Evolutionary conservation across 2,888 invertebrate species (phyloP).

Genomic region (Nomada fabriciana): DNA sequence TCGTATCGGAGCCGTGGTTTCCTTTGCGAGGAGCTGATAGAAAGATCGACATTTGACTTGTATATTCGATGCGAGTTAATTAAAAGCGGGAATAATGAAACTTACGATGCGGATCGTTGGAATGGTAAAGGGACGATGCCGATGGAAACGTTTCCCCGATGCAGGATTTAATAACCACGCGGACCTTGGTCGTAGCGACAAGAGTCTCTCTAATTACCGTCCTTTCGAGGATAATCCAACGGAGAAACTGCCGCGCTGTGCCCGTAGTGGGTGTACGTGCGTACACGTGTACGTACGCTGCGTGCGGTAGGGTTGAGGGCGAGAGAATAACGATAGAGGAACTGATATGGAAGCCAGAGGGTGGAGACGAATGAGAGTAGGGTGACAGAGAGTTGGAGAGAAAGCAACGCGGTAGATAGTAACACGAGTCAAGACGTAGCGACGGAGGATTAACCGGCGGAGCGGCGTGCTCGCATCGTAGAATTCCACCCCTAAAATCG

Average conservation of each 20-base stretch:
- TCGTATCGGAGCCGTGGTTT: neutral
- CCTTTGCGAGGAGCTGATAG: slow-evolving; percentile 16
- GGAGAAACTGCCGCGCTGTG: slow-evolving; percentile 26
- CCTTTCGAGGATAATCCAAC: slow-evolving; percentile 28
- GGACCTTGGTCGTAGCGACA: slow-evolving; percentile 7
- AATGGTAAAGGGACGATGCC: slow-evolving; percentile 18
- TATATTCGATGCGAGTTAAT: slow-evolving; percentile 37
- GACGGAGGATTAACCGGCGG: slow-evolving; percentile 70
- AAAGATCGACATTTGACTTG: slow-evolving; percentile 20
- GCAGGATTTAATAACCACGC: slow-evolving; percentile 38
- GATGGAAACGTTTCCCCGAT: slow-evolving; percentile 17
- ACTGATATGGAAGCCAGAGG: neutral
- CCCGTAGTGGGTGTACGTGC: neutral
- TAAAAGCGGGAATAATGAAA: slow-evolving; percentile 28
- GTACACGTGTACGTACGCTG: neutral
- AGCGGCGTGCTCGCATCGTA: slow-evolving; percentile 67
- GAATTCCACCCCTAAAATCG: slow-evolving; percentile 67
- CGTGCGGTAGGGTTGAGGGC: neutral
- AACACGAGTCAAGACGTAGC: slow-evolving; percentile 71
- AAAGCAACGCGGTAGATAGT: slow-evolving; percentile 44
- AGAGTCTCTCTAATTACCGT: slow-evolving; percentile 55
- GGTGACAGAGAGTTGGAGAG: slow-evolving; percentile 14
- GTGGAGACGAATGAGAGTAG: neutral
- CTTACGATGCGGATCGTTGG: neutral
- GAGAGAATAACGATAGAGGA: neutral